These are phyloP conservation scores for Pampus argenteus DNA, from an alignment of 2,797 vertebrate genomes.

Conservation along the genomic window DNA sequence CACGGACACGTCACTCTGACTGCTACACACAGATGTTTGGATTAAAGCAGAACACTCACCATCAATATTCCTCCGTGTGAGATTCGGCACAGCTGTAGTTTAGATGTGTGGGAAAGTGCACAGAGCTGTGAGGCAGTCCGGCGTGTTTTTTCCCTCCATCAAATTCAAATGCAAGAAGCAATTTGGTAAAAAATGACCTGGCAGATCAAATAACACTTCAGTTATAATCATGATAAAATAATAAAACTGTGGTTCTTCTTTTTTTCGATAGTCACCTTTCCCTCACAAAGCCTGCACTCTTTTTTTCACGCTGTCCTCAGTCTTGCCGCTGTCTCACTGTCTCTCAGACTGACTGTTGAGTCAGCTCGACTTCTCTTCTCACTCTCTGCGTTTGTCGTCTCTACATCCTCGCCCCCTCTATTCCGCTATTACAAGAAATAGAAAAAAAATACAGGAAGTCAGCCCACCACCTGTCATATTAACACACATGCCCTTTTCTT, in stretches of 20 bases:
- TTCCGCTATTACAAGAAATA: constrained; percentile 7
- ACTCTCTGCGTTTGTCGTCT: neutral
- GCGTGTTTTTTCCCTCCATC: constrained; percentile 27
- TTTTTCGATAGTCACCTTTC: constrained; percentile 25
- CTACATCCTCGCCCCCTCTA: neutral
- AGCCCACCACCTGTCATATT: constrained; percentile 8
- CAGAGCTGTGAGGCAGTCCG: constrained; percentile 2
- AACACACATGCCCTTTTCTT: neutral
- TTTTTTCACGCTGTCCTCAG: constrained; percentile 1
- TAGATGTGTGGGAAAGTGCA: constrained; percentile 2
- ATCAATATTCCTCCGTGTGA: constrained; percentile 11
- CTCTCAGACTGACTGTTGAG: neutral
- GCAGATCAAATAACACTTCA: neutral
- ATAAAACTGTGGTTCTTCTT: neutral
- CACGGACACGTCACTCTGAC: neutral
- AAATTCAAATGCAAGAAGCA: constrained; percentile 5
- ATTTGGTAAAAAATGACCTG: neutral
- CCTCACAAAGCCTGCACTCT: constrained; percentile 12
- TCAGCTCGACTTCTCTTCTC: neutral
- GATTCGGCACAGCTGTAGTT: constrained; percentile 39
- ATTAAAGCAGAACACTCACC: constrained; percentile 60
- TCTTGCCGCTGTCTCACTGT: neutral
- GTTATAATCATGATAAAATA: neutral
- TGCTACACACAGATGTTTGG: constrained; percentile 44
- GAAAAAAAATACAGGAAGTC: constrained; percentile 52